Base-by-base conservation (phyloP, 2,888 invertebrate genomes). In the Lasiommata megera region DNA sequence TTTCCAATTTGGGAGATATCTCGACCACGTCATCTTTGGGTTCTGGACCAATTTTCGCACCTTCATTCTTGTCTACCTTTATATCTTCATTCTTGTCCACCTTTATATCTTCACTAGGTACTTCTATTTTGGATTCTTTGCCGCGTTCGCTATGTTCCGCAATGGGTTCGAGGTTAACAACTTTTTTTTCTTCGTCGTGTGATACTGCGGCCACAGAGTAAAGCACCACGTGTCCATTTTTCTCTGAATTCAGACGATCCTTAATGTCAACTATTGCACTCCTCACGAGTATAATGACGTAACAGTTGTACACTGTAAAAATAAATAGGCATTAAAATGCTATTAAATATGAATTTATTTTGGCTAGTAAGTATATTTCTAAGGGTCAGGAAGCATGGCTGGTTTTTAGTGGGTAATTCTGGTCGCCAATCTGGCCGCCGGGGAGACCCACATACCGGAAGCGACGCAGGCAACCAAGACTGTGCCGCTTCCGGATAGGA, bases 251-350 rank as follows among this genome's bases (percentile, higher is more conserved):
- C 62, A 3, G 64, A 43, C n/a, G 67, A 65, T 62, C 74, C 65
- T 73, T 78, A 3, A 85, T 70, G 61, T 82, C 77, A 0, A 84
- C 81, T 56, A 84, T 80, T 0, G 71, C 70, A 56, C 84, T 85
- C 61, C 84, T 67, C 0, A 84, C 77, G 31, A 86, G 60, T 11
- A 86, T 31, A 1, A 85, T 66, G 0, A 81, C 61, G 71, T 84
- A 86, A 55, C 74, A 37, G 67, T 84, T 82, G 63, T 77, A 81
- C 18, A 79, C 86, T 86, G 75, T 0, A 78, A 69, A 41, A 3
- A n/a, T 11, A 34, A 11, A 31, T 31, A 31, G 0, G 2, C 3
- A 7, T n/a, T n/a, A n/a, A n/a, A n/a, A n/a, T n/a, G n/a, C n/a
- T n/a, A n/a, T n/a, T n/a, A n/a, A n/a, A n/a, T n/a, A n/a, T n/a